phyloP scores from a whole-genome alignment of 30 jellyfish, hydroid and myxozoan genomes.

The Pelagia noctiluca region DNA sequence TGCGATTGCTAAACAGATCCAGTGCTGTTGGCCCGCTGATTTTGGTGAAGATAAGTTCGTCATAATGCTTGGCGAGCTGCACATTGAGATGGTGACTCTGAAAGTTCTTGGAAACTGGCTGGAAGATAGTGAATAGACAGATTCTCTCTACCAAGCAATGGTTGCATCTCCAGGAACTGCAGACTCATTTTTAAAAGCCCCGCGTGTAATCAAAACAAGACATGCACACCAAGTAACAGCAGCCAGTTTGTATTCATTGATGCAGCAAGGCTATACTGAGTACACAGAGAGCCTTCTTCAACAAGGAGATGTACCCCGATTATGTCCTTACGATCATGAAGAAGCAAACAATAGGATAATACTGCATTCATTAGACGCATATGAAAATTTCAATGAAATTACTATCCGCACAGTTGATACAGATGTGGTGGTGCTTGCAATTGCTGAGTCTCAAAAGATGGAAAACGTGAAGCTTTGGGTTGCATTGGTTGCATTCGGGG shows the following conservation, averaged over 20 bases:
- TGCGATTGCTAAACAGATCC: background rate
- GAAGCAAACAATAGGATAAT: slow-evolving; percentile 30
- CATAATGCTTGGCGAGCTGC: too few relatives aligned
- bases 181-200: background rate
- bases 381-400: background rate
- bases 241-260: background rate
- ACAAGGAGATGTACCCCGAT: background rate
- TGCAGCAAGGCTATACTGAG: too few relatives aligned
- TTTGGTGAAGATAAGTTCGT: slow-evolving; percentile 19
- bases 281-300: too few relatives aligned
- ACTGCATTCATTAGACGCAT: slow-evolving; percentile 3
- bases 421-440: slow-evolving; percentile 34
- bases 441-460: slow-evolving; percentile 17
- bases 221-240: background rate
- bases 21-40: too few relatives aligned
- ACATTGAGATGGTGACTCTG: too few relatives aligned
- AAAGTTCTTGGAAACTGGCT: too few relatives aligned
- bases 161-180: background rate
- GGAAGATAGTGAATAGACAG: slow-evolving; percentile 15
- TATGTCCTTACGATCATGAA: slow-evolving; percentile 31
- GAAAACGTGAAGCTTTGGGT: slow-evolving; percentile 27
- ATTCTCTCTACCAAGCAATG: background rate
- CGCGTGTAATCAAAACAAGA: background rate
- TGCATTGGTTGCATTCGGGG: slow-evolving; percentile 58
- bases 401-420: slow-evolving; percentile 47